These are phyloP conservation scores for Leptinotarsa texana DNA, from an alignment of 1,140 invertebrate genomes.

Conservation along the genomic window DNA sequence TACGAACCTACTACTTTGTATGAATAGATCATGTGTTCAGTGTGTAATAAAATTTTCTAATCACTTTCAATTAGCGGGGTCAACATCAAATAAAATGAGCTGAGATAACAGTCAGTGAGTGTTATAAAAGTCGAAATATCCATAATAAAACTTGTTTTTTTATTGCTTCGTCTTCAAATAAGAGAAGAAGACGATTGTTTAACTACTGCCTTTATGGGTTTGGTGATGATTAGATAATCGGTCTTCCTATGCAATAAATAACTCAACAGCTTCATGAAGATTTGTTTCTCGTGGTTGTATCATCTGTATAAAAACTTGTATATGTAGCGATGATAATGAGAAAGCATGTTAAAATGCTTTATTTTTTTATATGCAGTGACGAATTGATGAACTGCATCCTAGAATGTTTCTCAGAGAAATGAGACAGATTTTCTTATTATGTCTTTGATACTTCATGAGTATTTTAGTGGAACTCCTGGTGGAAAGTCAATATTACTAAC, in stretches of 20 bases:
- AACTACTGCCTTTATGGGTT: neutral
- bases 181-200: neutral
- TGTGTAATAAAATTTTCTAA: neutral
- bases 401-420: no score
- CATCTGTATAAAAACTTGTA: no score
- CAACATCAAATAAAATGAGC: neutral
- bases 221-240: conserved; percentile 6
- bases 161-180: neutral
- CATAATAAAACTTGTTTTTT: neutral
- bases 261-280: neutral
- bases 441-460: no score
- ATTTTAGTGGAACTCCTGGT: no score
- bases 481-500: no score
- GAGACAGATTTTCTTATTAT: no score
- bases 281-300: neutral
- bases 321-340: no score
- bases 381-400: no score
- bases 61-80: neutral
- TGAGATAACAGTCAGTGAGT: neutral
- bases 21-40: neutral
- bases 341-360: no score
- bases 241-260: neutral
- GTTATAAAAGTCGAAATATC: neutral
- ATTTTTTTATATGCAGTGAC: no score
- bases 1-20: no score